Conservation (phyloP, 2,797 vertebrate genomes). For the Clarias pachynema region DNA sequence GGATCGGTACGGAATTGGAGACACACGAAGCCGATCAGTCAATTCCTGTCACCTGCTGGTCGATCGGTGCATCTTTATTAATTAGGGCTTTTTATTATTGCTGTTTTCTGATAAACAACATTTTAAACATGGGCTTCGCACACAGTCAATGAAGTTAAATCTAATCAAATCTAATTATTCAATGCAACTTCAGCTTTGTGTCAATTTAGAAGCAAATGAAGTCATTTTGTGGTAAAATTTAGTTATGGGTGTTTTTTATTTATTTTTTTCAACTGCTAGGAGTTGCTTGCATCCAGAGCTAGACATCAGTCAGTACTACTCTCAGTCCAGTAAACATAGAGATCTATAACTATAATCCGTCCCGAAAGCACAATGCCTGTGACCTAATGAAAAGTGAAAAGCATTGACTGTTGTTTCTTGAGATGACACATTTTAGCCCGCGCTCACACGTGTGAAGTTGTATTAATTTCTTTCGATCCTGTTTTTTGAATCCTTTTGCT, state of each 20-base stretch:
- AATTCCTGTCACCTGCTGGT: too few relatives aligned
- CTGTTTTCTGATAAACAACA: too few relatives aligned
- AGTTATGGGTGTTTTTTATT: not conserved
- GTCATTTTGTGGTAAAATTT: not conserved
- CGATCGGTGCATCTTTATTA: too few relatives aligned
- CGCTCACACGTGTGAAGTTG: slow-evolving; percentile 70
- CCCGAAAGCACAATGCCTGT: not conserved
- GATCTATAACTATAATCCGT: not conserved
- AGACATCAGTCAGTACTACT: not conserved
- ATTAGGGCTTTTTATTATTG: too few relatives aligned
- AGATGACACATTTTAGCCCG: slow-evolving; percentile 62
- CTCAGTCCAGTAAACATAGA: not conserved
- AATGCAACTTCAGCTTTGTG: not conserved
- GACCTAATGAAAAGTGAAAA: not conserved
- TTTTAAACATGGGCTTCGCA: too few relatives aligned
- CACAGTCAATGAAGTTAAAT: too few relatives aligned
- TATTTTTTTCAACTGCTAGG: too few relatives aligned
- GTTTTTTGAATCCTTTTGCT: slow-evolving; percentile 49
- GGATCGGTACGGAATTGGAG: too few relatives aligned
- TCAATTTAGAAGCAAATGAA: not conserved
- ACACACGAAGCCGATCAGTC: too few relatives aligned
- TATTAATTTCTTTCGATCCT: slow-evolving; percentile 65
- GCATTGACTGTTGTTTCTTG: slow-evolving; percentile 44
- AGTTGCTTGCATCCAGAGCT: not conserved
- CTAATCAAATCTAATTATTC: not conserved